phyloP scores from a whole-genome alignment of 1,140 invertebrate species.

The Drosophila lacteicornis region DNA sequence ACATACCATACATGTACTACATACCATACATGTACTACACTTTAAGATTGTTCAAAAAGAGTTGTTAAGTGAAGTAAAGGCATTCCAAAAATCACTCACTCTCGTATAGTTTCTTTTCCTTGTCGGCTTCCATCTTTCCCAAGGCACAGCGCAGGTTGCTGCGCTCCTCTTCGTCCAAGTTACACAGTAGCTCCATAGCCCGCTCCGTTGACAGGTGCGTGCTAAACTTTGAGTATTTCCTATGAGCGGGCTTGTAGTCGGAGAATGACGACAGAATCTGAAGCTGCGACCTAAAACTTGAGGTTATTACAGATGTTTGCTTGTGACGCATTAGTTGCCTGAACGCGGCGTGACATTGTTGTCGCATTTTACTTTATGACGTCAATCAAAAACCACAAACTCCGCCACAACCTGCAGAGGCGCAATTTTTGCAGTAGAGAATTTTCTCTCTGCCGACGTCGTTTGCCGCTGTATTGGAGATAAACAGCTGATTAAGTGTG shows the following conservation, averaged over 20 bases:
- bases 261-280: neutral
- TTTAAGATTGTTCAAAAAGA: slow-evolving; percentile 15
- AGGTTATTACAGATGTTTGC: slow-evolving; percentile 11
- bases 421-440: neutral
- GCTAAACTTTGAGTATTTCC: slow-evolving; percentile 63
- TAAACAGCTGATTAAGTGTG: slow-evolving; percentile 8
- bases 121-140: slow-evolving; percentile 61
- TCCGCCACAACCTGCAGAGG: neutral
- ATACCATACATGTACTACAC: neutral
- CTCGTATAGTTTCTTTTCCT: slow-evolving; percentile 60
- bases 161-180: slow-evolving; percentile 66
- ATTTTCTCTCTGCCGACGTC: neutral
- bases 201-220: slow-evolving; percentile 59
- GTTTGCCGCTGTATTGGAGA: neutral
- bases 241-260: neutral
- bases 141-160: slow-evolving; percentile 58
- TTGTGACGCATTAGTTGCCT: slow-evolving; percentile 38
- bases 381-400: neutral
- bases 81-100: slow-evolving; percentile 55
- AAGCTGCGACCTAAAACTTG: neutral
- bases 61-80: slow-evolving; percentile 9
- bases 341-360: slow-evolving; percentile 26
- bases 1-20: neutral
- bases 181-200: slow-evolving; percentile 68
- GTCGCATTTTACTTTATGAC: slow-evolving; percentile 46